A percentile compares a stretch with the other conserved stretches of the same genome.
phyloP scores from a whole-genome alignment of 2,888 invertebrate species.

The Drosophila ochracea region DNA sequence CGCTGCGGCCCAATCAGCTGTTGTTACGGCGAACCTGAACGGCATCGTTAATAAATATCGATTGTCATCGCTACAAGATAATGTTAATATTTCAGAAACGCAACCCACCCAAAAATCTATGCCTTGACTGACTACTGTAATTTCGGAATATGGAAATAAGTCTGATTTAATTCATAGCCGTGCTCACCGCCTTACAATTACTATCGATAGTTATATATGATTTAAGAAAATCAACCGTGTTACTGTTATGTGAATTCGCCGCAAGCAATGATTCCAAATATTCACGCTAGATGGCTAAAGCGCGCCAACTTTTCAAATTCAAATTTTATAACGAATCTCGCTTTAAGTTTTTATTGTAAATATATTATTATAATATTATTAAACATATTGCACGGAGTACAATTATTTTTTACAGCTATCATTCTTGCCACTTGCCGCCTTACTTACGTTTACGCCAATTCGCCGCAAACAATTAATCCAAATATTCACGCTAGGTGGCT shows the following conservation, averaged over 20 bases:
- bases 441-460: neutral
- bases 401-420: constrained; percentile 16
- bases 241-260: neutral
- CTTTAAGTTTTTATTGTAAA: neutral
- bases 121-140: neutral
- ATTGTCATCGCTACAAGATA: neutral
- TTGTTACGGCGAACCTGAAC: neutral
- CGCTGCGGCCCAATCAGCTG: constrained; percentile 6
- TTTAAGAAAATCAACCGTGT: neutral
- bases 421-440: neutral
- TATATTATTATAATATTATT: neutral
- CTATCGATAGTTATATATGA: constrained; percentile 1
- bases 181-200: neutral
- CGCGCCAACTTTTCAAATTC: neutral
- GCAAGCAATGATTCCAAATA: neutral
- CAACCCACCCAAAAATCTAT: neutral
- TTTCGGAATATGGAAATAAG: neutral
- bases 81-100: neutral
- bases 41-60: neutral
- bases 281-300: neutral
- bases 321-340: neutral
- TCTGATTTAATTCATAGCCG: neutral
- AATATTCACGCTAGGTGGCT: neutral
- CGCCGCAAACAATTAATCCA: neutral
- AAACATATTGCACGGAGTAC: neutral